Conservation (phyloP, 2,113 vertebrate genomes). For the Perca fluviatilis region DNA sequence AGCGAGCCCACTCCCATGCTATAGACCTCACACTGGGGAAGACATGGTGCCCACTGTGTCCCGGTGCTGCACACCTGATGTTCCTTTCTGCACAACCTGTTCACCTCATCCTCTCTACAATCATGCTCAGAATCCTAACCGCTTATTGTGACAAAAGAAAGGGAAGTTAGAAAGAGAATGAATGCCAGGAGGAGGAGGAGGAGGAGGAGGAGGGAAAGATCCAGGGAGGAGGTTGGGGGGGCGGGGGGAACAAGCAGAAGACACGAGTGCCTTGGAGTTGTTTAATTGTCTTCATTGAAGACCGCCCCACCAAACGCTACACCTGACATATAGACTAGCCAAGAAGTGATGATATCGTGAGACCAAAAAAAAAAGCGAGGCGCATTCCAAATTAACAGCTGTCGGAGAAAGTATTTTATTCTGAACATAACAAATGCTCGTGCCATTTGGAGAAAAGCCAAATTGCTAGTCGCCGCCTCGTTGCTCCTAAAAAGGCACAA, state of each 20-base stretch:
- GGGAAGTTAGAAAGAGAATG: constrained; percentile 8
- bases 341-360: constrained; percentile 33
- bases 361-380: neutral
- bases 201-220: neutral
- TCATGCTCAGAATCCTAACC: constrained; percentile 43
- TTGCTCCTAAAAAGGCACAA: constrained; percentile 68
- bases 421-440: constrained; percentile 47
- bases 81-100: constrained; percentile 49
- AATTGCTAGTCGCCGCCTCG: constrained; percentile 55
- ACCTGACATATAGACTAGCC: constrained; percentile 48
- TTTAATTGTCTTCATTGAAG: constrained; percentile 78
- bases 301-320: constrained; percentile 46
- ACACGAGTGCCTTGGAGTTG: constrained; percentile 69
- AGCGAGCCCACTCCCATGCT: constrained; percentile 38
- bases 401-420: constrained; percentile 47
- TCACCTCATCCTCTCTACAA: constrained; percentile 2
- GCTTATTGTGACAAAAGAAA: neutral
- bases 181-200: neutral
- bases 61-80: constrained; percentile 66
- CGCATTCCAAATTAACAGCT: constrained; percentile 56
- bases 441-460: constrained; percentile 62
- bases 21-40: constrained; percentile 61
- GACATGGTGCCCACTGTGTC: constrained; percentile 64
- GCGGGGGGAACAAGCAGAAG: constrained; percentile 40
- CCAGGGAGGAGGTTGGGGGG: neutral